Conservation (phyloP, 2,113 vertebrate species). For the Opisthocomus hoazin region DNA sequence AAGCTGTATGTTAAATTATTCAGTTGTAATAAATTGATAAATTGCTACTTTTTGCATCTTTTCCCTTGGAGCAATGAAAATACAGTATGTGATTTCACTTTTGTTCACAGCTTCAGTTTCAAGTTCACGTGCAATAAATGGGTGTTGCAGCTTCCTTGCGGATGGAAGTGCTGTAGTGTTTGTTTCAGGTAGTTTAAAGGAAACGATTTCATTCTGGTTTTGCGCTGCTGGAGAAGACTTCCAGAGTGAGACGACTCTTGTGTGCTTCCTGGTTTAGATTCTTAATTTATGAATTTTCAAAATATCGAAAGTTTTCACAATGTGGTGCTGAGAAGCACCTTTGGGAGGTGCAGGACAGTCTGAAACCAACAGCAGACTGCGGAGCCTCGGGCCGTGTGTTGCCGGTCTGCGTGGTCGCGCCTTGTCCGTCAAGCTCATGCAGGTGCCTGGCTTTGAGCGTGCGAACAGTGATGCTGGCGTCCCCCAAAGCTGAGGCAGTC, state of each 20-base stretch:
- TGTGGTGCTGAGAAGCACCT: background rate
- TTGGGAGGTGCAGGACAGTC: background rate
- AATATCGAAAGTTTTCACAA: background rate
- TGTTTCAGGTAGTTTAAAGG: background rate
- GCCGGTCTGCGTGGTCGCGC: rapidly evolving
- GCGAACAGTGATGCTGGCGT: rapidly evolving
- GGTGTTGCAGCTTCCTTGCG: background rate
- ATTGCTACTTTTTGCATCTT: background rate
- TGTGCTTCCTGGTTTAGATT: background rate
- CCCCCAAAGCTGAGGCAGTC: background rate
- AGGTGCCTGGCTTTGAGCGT: background rate
- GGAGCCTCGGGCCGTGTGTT: rapidly evolving
- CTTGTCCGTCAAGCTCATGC: background rate
- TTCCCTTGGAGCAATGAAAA: background rate
- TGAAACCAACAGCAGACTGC: rapidly evolving
- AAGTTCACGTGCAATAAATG: background rate
- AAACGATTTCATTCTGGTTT: background rate
- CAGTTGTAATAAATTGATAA: background rate
- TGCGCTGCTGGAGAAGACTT: background rate
- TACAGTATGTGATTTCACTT: background rate
- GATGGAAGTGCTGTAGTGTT: background rate
- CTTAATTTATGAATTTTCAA: background rate
- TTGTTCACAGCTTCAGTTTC: background rate
- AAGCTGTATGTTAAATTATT: background rate
- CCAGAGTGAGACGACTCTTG: background rate